Evolutionary conservation across 2,797 vertebrate genomes (phyloP), one percentile per base, ranked within the genome.

Genomic region (Lagodon rhomboides): DNA sequence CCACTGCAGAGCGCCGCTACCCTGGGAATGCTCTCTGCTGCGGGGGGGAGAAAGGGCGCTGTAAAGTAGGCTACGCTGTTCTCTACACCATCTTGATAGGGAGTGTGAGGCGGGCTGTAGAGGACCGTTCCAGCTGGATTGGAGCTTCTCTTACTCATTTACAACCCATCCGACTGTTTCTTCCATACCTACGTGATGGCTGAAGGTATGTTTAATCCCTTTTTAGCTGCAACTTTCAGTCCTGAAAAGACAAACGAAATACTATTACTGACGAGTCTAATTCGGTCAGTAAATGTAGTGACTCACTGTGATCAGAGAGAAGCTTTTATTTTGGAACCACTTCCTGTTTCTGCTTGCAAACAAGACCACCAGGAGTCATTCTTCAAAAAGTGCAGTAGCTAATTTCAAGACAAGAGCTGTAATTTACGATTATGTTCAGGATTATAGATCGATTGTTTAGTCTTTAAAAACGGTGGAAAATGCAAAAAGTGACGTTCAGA

Each of bases 21-120:
- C 83, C 80, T 80, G 86, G 89, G 88, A 89, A 89, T 62, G 82
- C 79, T 82, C 70, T 43, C 79, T 72, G 75, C 79, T 75, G 80
- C 20, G 20, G 59, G 81, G 44, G 68, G 64, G 61, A 9, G 58
- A 9, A 66, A 17, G 53, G 10, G 75, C 0, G 43, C 72, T 56
- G 72, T 34, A 88, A 92, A 92, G 80, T 92, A 89, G 92, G 90
- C 90, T 92, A 90, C 53, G 60, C 82, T 90, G 82, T 90, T 89
- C 83, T 80, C 74, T n/a, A 67, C 77, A 82, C 64, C 78, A 79
- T 81, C 88, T 84, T 77, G 67, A 80, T 64, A 2, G 75, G 62
- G 76, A 27, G 62, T 20, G 38, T 9, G 61, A 78, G 63, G 49
- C 8, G 2, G 54, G 55, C n/a, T 68, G 67, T 69, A 68, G 22